Base-by-base conservation (phyloP, 2,888 invertebrate genomes). In the Drosophila melanocephala region DNA sequence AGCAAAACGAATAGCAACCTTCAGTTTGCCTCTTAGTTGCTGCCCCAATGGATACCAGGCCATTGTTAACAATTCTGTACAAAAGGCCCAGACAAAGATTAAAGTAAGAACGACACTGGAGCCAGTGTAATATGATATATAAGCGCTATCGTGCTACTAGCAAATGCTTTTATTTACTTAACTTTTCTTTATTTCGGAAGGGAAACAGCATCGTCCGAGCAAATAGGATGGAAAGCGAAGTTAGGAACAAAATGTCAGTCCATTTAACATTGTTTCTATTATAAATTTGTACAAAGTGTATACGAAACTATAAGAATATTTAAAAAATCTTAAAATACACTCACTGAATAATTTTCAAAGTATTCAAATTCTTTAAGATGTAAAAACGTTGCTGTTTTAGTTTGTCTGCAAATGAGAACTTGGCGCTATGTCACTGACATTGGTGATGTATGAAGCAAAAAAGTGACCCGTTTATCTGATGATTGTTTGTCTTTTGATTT, bases 61-160 rank as follows among this genome's bases (percentile, higher is more conserved):
- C 85, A 81, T 85, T 85, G 87, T 85, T 84, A 69, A 71, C 86
- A 84, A 80, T 68, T 56, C 44, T 68, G 50, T 75, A 75, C 82
- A 82, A 77, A 77, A 56, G 74, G 68, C 44, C 12, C 62, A 52
- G 51, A 68, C 61, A 67, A 55, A 57, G 56, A 63, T 75, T 62
- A 28, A 59, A 75, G 44, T 72, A 62, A 60, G 76, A 72, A 65
- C 39, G 76, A 80, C 44, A 53, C 72, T 52, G 51, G 52, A 53
- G 72, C 60, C 58, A 39, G 28, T 42, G 77, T 70, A 64, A 76
- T 76, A 76, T 61, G 77, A 75, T 75, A 75, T 51, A 69, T 33
- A 57, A 22, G 57, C n/a, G 47, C 44, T 44, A 57, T 50, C 44
- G 61, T 44, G 56, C 59, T 52, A 60, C 72, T 44, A 44, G 59